Evolutionary conservation across 2,113 vertebrate species (phyloP).

Genomic region (Sander lucioperca): DNA sequence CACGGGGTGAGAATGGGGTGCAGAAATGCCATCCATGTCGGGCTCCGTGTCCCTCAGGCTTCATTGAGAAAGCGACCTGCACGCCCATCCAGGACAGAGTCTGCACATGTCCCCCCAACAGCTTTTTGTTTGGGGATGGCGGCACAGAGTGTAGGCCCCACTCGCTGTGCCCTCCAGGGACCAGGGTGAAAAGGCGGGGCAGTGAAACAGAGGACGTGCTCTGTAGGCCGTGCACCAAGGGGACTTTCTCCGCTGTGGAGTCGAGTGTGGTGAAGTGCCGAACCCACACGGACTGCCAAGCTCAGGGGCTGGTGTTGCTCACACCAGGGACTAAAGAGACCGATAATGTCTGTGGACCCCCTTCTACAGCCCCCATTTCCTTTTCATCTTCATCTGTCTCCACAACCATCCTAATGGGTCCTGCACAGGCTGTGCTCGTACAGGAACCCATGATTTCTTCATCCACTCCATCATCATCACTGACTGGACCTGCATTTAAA

Average conservation of each 20-base stretch:
- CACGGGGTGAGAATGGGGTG: constrained; percentile 92
- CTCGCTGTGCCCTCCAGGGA: constrained; percentile 89
- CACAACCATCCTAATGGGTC: constrained; percentile 1
- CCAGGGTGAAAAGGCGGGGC: constrained; percentile 91
- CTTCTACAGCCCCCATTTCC: constrained; percentile 49
- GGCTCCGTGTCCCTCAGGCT: constrained; percentile 84
- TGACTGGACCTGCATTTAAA: constrained; percentile 38
- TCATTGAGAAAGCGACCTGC: constrained; percentile 90
- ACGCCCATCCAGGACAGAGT: constrained; percentile 89
- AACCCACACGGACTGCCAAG: constrained; percentile 89
- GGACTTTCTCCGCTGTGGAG: constrained; percentile 91
- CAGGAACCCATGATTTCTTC: constrained; percentile 33
- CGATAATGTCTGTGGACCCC: constrained; percentile 90
- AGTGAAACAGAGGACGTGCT: constrained; percentile 89
- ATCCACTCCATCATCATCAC: constrained; percentile 21
- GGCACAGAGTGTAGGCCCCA: constrained; percentile 83
- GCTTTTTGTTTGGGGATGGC: constrained; percentile 82
- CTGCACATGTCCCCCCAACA: constrained; percentile 90
- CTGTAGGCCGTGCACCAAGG: constrained; percentile 90
- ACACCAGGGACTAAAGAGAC: constrained; percentile 87
- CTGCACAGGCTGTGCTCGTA: constrained; percentile 17
- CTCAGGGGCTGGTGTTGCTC: constrained; percentile 86
- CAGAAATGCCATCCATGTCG: constrained; percentile 92
- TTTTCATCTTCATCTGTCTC: constrained; percentile 72
- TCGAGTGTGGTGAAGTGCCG: constrained; percentile 89